Base-by-base conservation (phyloP, 2,888 invertebrate species). In the Hypsopygia costalis region DNA sequence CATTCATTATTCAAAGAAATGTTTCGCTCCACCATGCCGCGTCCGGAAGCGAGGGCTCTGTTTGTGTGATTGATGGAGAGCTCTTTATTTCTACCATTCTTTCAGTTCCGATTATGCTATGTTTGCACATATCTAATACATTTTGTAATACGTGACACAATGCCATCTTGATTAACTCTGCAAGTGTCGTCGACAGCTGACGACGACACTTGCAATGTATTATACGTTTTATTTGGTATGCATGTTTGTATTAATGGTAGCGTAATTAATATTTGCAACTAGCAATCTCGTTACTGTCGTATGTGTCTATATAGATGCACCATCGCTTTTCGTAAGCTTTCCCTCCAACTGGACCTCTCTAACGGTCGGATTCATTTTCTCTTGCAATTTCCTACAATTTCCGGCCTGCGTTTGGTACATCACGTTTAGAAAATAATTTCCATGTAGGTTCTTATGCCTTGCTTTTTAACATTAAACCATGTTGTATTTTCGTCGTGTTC, bases 1-100 rank as follows among this genome's bases (percentile, higher is more conserved):
- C 82, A 87, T 88, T 87, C 81, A 88, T 88, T 88, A 88, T 88
- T 87, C 88, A 88, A 88, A 88, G 86, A 86, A 87, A 87, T 85
- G 86, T 86, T 86, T 81, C 85, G 87, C 85, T 74, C 80, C 75
- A 70, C 81, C 79, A 76, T 69, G 68, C 79, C 73, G 71, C 74
- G 72, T 71, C 80, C 83, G 87, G 85, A 85, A 86, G 76, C 77
- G 59, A 68, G 69, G 73, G 72, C 77, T 83, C 83, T 80, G 81
- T 82, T 81, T 76, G 61, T 76, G 83, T 87, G 87, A 88, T 87
- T 87, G 86, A 88, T 88, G 82, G 70, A 16, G 67, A 80, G 69
- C 78, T 77, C 79, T 80, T 81, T 81, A 75, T 78, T 81, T 80
- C 75, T 71, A 73, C 71, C 68, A 67, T 73, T 75, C 71, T 69